Percentiles rank a stretch among this genome's conserved stretches.
Evolutionary conservation across 2,888 invertebrate genomes (phyloP).

Genomic region (Pemphredon lugubris): DNA sequence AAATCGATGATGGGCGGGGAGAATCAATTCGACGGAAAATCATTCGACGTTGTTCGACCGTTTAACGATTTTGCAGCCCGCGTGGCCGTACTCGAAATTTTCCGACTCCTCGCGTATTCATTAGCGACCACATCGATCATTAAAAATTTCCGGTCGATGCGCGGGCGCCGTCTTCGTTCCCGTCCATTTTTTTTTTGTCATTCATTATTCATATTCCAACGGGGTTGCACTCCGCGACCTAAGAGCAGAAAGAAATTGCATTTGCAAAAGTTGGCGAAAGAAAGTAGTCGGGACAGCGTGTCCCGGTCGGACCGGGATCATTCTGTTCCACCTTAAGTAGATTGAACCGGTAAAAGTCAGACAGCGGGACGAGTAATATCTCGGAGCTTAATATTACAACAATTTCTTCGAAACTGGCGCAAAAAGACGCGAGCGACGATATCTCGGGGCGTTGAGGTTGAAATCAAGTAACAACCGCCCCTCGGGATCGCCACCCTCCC

Average conservation of each 20-base stretch:
- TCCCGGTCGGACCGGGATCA: background rate
- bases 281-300: background rate
- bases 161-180: no score
- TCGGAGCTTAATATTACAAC: no score
- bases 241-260: no score
- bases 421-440: no score
- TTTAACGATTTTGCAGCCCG: no score
- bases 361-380: no score
- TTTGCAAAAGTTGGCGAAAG: background rate
- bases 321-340: background rate
- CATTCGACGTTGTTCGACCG: background rate
- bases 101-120: background rate
- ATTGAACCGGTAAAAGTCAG: background rate
- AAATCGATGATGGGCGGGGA: background rate
- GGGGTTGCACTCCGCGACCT: no score
- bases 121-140: background rate
- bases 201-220: background rate
- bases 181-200: background rate
- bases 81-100: no score
- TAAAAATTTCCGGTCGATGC: constrained; percentile 15
- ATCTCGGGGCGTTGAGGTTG: background rate
- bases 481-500: no score
- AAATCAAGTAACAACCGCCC: background rate
- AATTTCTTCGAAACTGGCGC: no score
- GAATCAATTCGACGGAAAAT: background rate